A percentile compares a stretch with the other conserved stretches of the same genome.
These are phyloP conservation scores for Triplophysa yarkandensis DNA, from an alignment of 2,797 vertebrate species.

Conservation along the genomic window DNA sequence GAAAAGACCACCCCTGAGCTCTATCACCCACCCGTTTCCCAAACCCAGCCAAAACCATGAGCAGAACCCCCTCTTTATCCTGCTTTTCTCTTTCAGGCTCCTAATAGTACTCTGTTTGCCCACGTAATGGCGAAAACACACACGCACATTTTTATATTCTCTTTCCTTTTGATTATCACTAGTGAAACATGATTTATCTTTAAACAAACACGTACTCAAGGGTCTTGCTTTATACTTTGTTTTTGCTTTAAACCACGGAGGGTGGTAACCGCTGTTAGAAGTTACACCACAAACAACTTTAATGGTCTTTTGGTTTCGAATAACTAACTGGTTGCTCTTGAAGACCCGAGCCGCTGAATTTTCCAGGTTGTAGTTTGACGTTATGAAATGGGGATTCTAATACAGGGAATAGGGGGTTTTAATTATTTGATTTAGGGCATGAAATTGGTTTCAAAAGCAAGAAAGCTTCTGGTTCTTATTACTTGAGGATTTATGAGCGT, in stretches of 20 bases:
- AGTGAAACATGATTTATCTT: conserved; percentile 65
- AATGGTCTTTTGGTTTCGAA: conserved; percentile 63
- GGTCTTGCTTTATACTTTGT: conserved; percentile 66
- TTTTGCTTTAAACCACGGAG: conserved; percentile 71
- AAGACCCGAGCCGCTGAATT: conserved; percentile 29
- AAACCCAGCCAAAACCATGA: conserved; percentile 67
- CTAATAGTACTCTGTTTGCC: conserved; percentile 20
- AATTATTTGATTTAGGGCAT: neutral
- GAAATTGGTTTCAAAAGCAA: conserved; percentile 16
- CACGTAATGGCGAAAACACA: conserved; percentile 55
- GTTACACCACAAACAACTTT: conserved; percentile 57
- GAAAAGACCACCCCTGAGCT: conserved; percentile 75
- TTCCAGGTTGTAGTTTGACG: neutral
- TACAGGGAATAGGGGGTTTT: neutral
- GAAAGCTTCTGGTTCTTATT: conserved; percentile 38
- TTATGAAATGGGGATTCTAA: conserved; percentile 18
- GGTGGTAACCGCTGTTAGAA: conserved; percentile 62
- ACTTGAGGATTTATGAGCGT: conserved; percentile 6
- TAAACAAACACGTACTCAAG: conserved; percentile 59
- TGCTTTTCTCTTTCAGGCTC: conserved; percentile 60
- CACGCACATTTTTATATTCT: conserved; percentile 61
- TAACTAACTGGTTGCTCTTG: conserved; percentile 52
- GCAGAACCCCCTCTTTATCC: conserved; percentile 54
- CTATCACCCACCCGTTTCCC: conserved; percentile 74
- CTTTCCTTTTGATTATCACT: conserved; percentile 63